phyloP scores from a whole-genome alignment of 2,888 invertebrate species.

The Cephus pygmeus region DNA sequence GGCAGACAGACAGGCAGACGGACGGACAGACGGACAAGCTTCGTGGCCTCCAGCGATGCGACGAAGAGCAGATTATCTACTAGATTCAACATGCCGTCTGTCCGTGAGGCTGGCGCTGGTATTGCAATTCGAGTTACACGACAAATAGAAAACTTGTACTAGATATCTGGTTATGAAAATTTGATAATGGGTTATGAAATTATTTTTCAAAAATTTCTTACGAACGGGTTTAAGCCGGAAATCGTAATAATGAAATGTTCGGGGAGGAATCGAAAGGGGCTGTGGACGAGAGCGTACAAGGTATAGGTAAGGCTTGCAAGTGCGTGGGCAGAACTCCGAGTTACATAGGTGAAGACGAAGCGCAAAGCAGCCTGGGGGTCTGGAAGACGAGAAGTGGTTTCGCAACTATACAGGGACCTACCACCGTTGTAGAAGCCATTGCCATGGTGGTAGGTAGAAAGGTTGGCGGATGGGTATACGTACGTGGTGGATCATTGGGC shows the following conservation, averaged over 20 bases:
- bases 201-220: no score
- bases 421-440: slow-evolving; percentile 45
- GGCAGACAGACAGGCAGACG: slow-evolving; percentile 34
- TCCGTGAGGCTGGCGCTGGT: slow-evolving; percentile 37
- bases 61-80: slow-evolving; percentile 40
- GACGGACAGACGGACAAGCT: slow-evolving; percentile 37
- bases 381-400: slow-evolving; percentile 55
- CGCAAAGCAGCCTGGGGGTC: slow-evolving; percentile 38
- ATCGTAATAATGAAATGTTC: slow-evolving; percentile 20
- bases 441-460: slow-evolving; percentile 18
- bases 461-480: slow-evolving; percentile 8
- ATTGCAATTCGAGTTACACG: slow-evolving; percentile 46
- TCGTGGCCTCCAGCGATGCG: slow-evolving; percentile 34
- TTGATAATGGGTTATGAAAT: no score
- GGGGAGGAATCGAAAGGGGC: slow-evolving; percentile 17
- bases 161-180: background rate
- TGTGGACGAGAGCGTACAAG: background rate
- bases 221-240: background rate
- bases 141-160: background rate
- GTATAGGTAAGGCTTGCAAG: slow-evolving; percentile 37
- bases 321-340: slow-evolving; percentile 52
- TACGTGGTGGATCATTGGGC: slow-evolving; percentile 19
- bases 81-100: slow-evolving; percentile 36
- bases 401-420: slow-evolving; percentile 38
- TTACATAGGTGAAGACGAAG: slow-evolving; percentile 18